These are phyloP conservation scores for Musca vetustissima DNA, from an alignment of 1,140 invertebrate species.

Conservation along the genomic window DNA sequence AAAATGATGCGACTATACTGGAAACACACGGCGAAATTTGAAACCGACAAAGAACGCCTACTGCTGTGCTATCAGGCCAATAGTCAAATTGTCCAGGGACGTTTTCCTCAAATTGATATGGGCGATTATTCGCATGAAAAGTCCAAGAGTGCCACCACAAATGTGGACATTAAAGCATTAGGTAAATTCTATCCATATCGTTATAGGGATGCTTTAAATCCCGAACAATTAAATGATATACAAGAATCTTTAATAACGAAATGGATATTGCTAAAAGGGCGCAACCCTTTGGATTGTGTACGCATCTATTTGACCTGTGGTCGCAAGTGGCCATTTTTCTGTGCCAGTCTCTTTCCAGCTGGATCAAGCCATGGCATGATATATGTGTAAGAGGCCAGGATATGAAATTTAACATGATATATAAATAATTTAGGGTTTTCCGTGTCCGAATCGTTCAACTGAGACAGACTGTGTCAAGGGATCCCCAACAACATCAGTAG, in stretches of 20 bases:
- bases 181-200: constrained; percentile 90
- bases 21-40: constrained; percentile 78
- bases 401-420: no score
- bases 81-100: constrained; percentile 79
- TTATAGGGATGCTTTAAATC: constrained; percentile 76
- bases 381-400: no score
- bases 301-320: constrained; percentile 93
- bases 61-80: constrained; percentile 91
- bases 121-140: constrained; percentile 62
- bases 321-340: constrained; percentile 95
- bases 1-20: constrained; percentile 90
- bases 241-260: constrained; percentile 83
- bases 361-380: constrained; percentile 71
- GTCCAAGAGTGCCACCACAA: constrained; percentile 55
- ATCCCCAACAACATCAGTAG: no score
- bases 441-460: no score
- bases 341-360: constrained; percentile 87
- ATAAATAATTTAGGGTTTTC: no score
- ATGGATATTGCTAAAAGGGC: constrained; percentile 85
- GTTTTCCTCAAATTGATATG: constrained; percentile 83
- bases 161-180: constrained; percentile 69
- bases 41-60: constrained; percentile 89
- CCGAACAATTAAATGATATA: constrained; percentile 77
- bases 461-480: no score
- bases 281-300: constrained; percentile 85